These are phyloP conservation scores for Macrobrachium rosenbergii DNA, from an alignment of 1,140 invertebrate species.

Conservation along the genomic window DNA sequence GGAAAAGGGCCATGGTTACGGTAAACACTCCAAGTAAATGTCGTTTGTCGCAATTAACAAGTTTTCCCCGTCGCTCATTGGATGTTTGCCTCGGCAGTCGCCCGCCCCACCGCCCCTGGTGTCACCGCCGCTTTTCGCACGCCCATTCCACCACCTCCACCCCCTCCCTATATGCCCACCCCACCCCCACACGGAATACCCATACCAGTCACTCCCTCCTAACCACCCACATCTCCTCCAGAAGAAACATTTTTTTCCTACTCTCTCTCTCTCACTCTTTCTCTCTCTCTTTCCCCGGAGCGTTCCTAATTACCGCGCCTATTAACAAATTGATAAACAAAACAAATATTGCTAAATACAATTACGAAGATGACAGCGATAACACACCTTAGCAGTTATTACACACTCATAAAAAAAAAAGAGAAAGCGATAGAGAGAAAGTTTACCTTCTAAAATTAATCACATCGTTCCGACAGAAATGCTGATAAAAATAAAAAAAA, in stretches of 20 bases:
- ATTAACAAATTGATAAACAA: too few relatives aligned
- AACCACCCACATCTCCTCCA: neutral
- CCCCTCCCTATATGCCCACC: neutral
- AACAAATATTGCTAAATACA: too few relatives aligned
- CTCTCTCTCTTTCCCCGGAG: neutral
- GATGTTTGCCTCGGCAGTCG: too few relatives aligned
- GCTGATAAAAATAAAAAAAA: too few relatives aligned
- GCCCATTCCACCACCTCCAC: neutral
- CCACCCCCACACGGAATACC: too few relatives aligned
- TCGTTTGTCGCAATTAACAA: neutral
- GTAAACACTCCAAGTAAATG: constrained; percentile 57
- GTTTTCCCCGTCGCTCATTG: neutral
- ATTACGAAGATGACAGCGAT: too few relatives aligned
- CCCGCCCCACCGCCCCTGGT: neutral
- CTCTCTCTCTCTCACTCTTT: neutral
- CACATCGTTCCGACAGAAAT: too few relatives aligned
- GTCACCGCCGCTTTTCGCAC: neutral
- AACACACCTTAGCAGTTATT: too few relatives aligned
- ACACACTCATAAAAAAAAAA: too few relatives aligned
- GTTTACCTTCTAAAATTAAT: too few relatives aligned
- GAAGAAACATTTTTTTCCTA: neutral
- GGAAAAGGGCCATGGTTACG: constrained; percentile 21
- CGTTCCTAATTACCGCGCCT: neutral
- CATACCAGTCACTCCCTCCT: too few relatives aligned
- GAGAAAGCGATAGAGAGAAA: too few relatives aligned